Evolutionary conservation across 2,888 invertebrate species (phyloP).

Genomic region (Arge pagana): DNA sequence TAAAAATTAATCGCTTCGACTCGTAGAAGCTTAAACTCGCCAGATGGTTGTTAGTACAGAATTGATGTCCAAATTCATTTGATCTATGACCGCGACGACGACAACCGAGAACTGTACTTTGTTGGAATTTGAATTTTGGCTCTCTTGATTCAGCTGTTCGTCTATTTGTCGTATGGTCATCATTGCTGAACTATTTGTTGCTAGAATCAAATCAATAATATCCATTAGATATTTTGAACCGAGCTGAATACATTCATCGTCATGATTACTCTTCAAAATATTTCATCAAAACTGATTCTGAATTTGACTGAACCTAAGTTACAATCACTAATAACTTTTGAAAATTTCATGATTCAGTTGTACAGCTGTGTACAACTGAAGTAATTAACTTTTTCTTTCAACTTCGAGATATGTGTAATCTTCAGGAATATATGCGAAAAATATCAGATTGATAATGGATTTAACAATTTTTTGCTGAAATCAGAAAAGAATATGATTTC

Average conservation of each 20-base stretch:
- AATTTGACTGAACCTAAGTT: too few species aligned
- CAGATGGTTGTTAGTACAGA: constrained; percentile 58
- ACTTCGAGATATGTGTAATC: too few species aligned
- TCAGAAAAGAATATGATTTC: neutral
- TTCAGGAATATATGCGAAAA: too few species aligned
- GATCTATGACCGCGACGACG: constrained; percentile 69
- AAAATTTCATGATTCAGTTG: too few species aligned
- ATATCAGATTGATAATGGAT: constrained; percentile 1
- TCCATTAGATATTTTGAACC: constrained; percentile 12
- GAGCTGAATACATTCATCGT: neutral
- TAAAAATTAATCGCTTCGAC: too few species aligned
- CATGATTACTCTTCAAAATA: neutral
- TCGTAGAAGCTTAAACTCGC: too few species aligned
- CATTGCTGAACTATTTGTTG: constrained; percentile 61
- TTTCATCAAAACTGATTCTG: constrained; percentile 15
- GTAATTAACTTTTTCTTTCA: neutral
- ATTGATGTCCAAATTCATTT: constrained; percentile 72
- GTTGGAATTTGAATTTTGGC: constrained; percentile 42
- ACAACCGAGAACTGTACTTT: constrained; percentile 71
- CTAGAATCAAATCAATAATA: constrained; percentile 49
- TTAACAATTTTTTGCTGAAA: neutral
- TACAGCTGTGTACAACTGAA: neutral
- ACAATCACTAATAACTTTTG: too few species aligned
- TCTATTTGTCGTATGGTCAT: constrained; percentile 67
- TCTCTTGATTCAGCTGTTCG: constrained; percentile 53